These are phyloP conservation scores for Chymomyza procnemis DNA, from an alignment of 2,888 invertebrate species.

Conservation along the genomic window DNA sequence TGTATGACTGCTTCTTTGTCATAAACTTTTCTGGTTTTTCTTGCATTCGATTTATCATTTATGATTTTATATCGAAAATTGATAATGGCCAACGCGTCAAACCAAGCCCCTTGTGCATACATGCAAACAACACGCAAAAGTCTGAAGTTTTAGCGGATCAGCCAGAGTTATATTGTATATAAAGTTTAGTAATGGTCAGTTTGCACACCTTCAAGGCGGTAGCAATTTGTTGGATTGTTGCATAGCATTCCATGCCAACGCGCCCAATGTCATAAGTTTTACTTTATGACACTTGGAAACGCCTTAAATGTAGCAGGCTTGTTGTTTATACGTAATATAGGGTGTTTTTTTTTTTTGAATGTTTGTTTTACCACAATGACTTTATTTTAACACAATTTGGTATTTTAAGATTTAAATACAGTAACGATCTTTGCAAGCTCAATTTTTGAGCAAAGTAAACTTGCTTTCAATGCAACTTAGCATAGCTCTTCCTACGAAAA, in stretches of 20 bases:
- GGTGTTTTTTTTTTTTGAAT: too few species aligned
- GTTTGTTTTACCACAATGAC: too few species aligned
- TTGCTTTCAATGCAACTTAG: too few species aligned
- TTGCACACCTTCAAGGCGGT: neutral
- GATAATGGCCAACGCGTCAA: neutral
- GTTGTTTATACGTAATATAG: neutral
- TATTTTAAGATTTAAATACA: too few species aligned
- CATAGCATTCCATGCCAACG: slow-evolving; percentile 29
- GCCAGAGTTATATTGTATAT: neutral
- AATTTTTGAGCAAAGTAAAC: too few species aligned
- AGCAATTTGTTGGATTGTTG: neutral
- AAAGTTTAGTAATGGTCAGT: neutral
- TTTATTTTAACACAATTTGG: too few species aligned
- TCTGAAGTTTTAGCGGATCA: neutral
- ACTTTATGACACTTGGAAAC: slow-evolving; percentile 31
- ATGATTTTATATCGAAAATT: neutral
- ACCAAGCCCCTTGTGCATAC: neutral
- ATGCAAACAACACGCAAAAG: neutral
- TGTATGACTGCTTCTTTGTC: neutral
- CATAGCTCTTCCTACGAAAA: too few species aligned
- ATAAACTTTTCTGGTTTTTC: neutral
- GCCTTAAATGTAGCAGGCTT: neutral
- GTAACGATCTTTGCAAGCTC: too few species aligned
- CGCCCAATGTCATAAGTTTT: neutral
- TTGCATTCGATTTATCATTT: neutral